phyloP scores from a whole-genome alignment of 1,140 invertebrate species.

The Helicoverpa zea region DNA sequence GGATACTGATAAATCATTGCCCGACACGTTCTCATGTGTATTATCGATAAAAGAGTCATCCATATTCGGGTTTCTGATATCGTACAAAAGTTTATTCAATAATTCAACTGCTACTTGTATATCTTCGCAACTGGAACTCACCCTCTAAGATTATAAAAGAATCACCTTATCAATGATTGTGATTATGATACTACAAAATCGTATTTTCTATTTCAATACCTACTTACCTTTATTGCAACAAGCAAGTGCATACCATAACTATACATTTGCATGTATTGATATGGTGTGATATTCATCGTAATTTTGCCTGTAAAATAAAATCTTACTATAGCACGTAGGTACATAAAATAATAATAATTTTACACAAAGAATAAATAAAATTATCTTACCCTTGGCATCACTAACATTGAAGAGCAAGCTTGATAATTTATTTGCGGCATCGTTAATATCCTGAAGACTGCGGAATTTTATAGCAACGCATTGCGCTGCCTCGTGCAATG shows the following conservation, averaged over 20 bases:
- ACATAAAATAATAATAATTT: not conserved
- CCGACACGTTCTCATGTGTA: conserved; percentile 1
- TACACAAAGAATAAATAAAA: not conserved
- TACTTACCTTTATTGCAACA: conserved; percentile 69
- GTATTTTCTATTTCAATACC: not conserved
- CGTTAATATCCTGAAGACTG: conserved; percentile 58
- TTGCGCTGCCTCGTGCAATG: conserved; percentile 70
- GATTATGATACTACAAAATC: too few relatives aligned
- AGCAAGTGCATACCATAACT: conserved; percentile 75
- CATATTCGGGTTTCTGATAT: conserved; percentile 64
- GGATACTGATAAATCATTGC: not conserved
- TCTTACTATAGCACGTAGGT: too few relatives aligned
- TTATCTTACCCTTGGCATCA: conserved; percentile 62
- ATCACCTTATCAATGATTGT: not conserved
- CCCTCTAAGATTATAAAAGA: conserved; percentile 8
- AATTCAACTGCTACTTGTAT: conserved; percentile 66
- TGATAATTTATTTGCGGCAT: conserved; percentile 68
- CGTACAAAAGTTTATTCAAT: conserved; percentile 65
- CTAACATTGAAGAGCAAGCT: conserved; percentile 65
- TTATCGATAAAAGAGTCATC: conserved; percentile 60
- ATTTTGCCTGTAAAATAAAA: conserved; percentile 18
- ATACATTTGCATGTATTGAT: conserved; percentile 75
- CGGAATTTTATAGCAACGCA: conserved; percentile 69
- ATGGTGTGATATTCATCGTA: conserved; percentile 48
- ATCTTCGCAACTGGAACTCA: conserved; percentile 62